Base-by-base conservation (phyloP, 2,797 vertebrate genomes). In the Ptychobarbus kaznakovi region DNA sequence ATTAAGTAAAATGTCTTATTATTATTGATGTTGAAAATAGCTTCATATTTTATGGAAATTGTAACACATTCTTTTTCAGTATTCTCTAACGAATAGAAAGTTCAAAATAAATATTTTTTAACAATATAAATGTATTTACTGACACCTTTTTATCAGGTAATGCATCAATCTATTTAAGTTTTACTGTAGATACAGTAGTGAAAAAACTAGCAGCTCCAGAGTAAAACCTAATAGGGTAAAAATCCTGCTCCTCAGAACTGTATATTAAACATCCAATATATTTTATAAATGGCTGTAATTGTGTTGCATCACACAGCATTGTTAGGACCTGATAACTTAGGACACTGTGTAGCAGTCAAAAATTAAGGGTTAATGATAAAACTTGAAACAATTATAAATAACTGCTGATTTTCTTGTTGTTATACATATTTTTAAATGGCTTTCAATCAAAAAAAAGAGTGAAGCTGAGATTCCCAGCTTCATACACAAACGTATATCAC, bases 401-500 rank as follows among this genome's bases (percentile, higher is more conserved):
- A 0, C 7, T 42, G 40, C 9, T 15, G 35, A 35, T 66, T 66
- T 66, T 66, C 65, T n/a, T n/a, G 18, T 7, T 66, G 13, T 66
- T 66, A 35, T 32, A 35, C 9, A 66, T 35, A n/a, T n/a, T n/a
- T n/a, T 18, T 8, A 18, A 66, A 66, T 66, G 28, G 5, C 18
- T 3, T 32, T 66, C 2, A 69, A 40, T 18, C 66, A 40, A 40
- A 69, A 38, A 40, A n/a, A n/a, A n/a, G 15, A 2, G 61, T 68
- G 18, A 51, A 40, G 42, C 44, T 18, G 4, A 61, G 25, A 72
- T 49, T 80, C 28, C 32, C 22, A 6, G 82, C 77, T 69, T 70
- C 51, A 72, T 35, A 65, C 44, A 53, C 40, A 85, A 85, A 85
- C 20, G 8, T 80, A 79, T 46, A 85, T 79, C 66, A 85, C 40